Evolutionary conservation across 2,888 invertebrate genomes (phyloP).

Genomic region (Aporophyla nigra): DNA sequence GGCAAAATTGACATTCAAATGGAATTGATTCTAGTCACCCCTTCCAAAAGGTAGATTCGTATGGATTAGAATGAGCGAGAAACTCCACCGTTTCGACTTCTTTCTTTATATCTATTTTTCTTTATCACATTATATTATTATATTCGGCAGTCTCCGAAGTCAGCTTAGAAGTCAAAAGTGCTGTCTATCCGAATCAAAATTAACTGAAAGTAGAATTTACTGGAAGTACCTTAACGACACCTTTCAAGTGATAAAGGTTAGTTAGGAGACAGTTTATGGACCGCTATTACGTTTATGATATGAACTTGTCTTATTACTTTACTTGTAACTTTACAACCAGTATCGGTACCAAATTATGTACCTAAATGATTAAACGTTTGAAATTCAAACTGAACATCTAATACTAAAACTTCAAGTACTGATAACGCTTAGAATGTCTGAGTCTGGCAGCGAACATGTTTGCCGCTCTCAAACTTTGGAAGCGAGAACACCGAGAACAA

Average conservation of each 20-base stretch:
- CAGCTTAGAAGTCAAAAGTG: no score
- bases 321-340: not conserved
- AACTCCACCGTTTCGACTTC: no score
- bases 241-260: not conserved
- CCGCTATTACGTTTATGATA: not conserved
- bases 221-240: not conserved
- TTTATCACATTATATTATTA: no score
- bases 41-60: no score
- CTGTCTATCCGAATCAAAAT: no score
- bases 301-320: not conserved
- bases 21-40: no score
- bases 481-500: conserved; percentile 18
- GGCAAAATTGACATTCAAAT: no score
- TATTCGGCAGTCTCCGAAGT: no score
- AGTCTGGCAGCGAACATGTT: conserved; percentile 23
- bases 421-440: conserved; percentile 12
- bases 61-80: no score
- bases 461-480: conserved; percentile 30
- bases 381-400: not conserved
- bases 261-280: not conserved
- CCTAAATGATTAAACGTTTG: not conserved
- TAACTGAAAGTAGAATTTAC: no score
- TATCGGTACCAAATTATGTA: not conserved
- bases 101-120: no score
- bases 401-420: conserved; percentile 17